Percentiles rank a stretch among this genome's conserved stretches.
These are phyloP conservation scores for Nemapogon koenigi DNA, from an alignment of 2,888 invertebrate genomes.

Conservation along the genomic window DNA sequence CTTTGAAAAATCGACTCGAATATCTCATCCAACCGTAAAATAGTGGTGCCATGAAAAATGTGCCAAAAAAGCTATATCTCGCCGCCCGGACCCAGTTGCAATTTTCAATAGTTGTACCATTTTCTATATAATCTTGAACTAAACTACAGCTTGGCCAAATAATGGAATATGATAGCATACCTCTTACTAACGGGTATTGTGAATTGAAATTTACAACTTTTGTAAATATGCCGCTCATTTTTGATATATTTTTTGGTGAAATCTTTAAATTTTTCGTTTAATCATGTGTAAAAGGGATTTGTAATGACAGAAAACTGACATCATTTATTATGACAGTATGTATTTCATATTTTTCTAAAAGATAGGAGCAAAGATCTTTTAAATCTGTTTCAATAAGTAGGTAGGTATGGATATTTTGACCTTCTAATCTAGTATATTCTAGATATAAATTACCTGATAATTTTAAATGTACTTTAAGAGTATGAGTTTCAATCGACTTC, in stretches of 20 bases:
- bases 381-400: too few relatives aligned
- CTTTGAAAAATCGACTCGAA: conserved; percentile 32
- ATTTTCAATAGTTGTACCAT: conserved; percentile 27
- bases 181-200: conserved; percentile 53
- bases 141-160: conserved; percentile 77
- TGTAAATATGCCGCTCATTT: conserved; percentile 42
- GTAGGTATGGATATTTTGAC: too few relatives aligned
- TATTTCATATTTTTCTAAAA: too few relatives aligned
- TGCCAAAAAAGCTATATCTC: conserved; percentile 76
- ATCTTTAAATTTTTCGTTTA: conserved; percentile 9
- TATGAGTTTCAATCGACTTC: too few relatives aligned
- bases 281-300: too few relatives aligned
- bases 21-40: conserved; percentile 76
- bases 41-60: conserved; percentile 79
- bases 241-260: background rate
- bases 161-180: conserved; percentile 74
- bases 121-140: conserved; percentile 64
- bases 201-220: conserved; percentile 45
- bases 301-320: too few relatives aligned
- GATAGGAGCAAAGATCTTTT: too few relatives aligned
- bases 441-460: too few relatives aligned
- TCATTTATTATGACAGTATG: too few relatives aligned
- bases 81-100: conserved; percentile 67
- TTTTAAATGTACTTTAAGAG: too few relatives aligned
- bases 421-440: too few relatives aligned